Evolutionary conservation across 1,140 invertebrate genomes (phyloP), one percentile per base, ranked within the genome.

Genomic region (Zaprionus inermis): DNA sequence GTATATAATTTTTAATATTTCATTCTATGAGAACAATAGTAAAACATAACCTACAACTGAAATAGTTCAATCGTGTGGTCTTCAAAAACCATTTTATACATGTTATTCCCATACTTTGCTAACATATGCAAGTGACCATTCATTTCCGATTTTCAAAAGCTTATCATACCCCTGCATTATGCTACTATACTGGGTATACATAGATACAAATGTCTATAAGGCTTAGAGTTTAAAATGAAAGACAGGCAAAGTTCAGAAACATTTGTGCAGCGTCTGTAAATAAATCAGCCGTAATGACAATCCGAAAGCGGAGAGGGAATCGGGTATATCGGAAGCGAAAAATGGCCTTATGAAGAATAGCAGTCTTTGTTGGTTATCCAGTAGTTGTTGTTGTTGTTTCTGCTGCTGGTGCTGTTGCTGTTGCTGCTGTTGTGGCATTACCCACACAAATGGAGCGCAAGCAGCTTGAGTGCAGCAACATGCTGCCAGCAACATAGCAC

Each of bases 391-490:
- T 71, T 76, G 65, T 51, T 55, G 55, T 44, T 64, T 54, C 49
- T 69, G 63, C 41, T 78, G 66, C 22, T 24, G 22, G 22, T 63
- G 54, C 51, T 67, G 58, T 54, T 65, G 67, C 57, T 79, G 58
- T 46, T 55, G 55, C 51, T 64, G 58, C 54, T 69, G 63, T 49
- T 78, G 66, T 60, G 60, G 51, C 66, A 55, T 54, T 78, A 85
- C 82, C 82, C 83, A 89, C 83, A 74, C 51, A 56, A 60, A 32
- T 55, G 28, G 59, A 64, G 61, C 81, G 72, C 57, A 49, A 52
- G 58, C 72, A 69, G 54, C 83, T 89, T 76, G 83, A 86, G 83
- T 89, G 84, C 72, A 89, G 82, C 82, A 86, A 74, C 83, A 86
- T 85, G 83, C 64, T 66, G 78, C 70, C 22, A 46, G 30, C 57